These are phyloP conservation scores for Scomber colias DNA, from an alignment of 2,113 vertebrate species.

Conservation along the genomic window DNA sequence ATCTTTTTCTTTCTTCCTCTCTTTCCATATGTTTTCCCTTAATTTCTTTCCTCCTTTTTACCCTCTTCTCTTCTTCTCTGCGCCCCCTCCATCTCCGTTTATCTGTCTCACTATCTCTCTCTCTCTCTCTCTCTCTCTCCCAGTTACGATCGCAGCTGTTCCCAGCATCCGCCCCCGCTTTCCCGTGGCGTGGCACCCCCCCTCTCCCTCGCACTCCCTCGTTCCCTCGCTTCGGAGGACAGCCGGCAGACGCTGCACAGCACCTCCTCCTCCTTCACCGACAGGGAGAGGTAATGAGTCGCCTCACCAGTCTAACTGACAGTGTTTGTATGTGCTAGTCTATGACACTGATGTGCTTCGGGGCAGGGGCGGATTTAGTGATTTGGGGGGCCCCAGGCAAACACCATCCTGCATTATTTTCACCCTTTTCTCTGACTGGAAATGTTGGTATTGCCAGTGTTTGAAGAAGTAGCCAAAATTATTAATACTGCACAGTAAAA, in stretches of 20 bases:
- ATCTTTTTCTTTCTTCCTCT: conserved; percentile 7
- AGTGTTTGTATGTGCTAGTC: conserved; percentile 35
- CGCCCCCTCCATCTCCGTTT: conserved; percentile 31
- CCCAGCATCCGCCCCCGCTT: conserved; percentile 84
- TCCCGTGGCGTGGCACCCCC: conserved; percentile 82
- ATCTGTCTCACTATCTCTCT: conserved; percentile 55
- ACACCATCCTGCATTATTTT: no score
- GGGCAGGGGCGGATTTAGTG: no score
- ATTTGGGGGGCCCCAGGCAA: no score
- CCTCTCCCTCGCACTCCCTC: conserved; percentile 84
- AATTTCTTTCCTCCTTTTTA: conserved; percentile 19
- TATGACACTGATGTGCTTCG: conserved; percentile 48
- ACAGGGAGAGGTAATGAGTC: conserved; percentile 87
- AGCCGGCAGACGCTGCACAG: conserved; percentile 87
- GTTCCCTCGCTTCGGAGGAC: conserved; percentile 85
- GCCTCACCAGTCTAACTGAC: conserved; percentile 43
- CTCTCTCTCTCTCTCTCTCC: conserved; percentile 56
- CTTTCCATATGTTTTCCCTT: conserved; percentile 6
- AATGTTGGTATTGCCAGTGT: no score
- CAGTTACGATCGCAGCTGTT: conserved; percentile 88
- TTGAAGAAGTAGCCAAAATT: no score
- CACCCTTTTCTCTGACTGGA: no score
- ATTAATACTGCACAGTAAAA: no score
- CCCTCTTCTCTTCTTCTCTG: not conserved
- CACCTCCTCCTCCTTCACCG: conserved; percentile 85